Evolutionary conservation across 2,113 vertebrate species (phyloP), one percentile per base, ranked within the genome.

Genomic region (Callipepla squamata): DNA sequence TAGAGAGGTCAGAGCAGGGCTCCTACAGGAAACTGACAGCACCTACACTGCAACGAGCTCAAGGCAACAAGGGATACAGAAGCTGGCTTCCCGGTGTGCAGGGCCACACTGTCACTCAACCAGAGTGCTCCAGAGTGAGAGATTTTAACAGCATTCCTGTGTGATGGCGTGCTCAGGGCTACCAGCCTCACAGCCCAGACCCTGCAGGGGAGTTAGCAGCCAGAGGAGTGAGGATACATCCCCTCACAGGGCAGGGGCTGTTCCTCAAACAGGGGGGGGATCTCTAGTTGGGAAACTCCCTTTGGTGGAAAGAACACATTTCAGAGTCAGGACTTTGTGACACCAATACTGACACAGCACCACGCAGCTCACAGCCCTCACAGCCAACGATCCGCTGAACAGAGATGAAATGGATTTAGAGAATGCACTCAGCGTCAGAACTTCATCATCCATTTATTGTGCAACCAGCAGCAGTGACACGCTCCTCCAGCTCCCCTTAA

Each of bases 391-490:
- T 40, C n/a, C 12, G 7, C 7, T 1, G 6, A 50, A 10, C 3
- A 2, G 30, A 62, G 22, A 53, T 2, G 62, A 77, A 87, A 0
- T 4, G 32, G 38, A 55, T 38, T 42, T 2, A 85, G 58, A 82
- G 42, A 87, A 63, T 2, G 19, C 68, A 90, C 80, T n/a, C 76
- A 51, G 84, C 28, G 70, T 47, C 57, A 55, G 67, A 87, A 62
- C 51, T 58, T 67, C 16, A 88, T 75, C 66, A 84, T 45, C 32
- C 12, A 30, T 96, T 96, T 96, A 97, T 96, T 96, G 90, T 68
- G 91, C 93, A 83, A 90, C 47, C 84, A 80, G 63, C 36, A 16
- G 30, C 45, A 81, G 13, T 5, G 67, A 61, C 55, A 15, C 68
- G 59, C 44, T 50, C 80, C 50, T 85, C 57, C 6, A 23, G 23